Base-by-base conservation (phyloP, 2,888 invertebrate species). In the Sarcophaga subvicina region DNA sequence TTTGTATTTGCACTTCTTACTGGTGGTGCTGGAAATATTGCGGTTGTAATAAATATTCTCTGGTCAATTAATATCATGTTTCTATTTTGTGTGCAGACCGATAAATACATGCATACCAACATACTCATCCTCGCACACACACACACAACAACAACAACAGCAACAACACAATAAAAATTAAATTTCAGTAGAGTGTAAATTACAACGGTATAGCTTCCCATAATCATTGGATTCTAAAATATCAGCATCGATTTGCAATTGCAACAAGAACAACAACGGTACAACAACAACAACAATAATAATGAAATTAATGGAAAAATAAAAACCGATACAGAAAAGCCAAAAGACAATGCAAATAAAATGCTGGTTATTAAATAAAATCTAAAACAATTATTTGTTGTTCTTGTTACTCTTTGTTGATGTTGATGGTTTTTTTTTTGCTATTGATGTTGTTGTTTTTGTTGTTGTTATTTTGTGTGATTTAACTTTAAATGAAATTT, bases 11-110 rank as follows among this genome's bases (percentile, higher is more conserved):
- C 69, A 76, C 62, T 83, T 86, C 80, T 83, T 83, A 49, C 69
- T 79, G 82, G 2, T 37, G 82, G 2, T 37, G 37, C 37, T 78
- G 87, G 70, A 85, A 84, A 78, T 85, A 88, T 88, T 91, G 91
- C 91, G 91, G 91, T 89, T 86, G 89, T 89, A 90, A 91, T 91
- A 91, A 91, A 91, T 91, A 91, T 89, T 85, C 75, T 87, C 87
- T 89, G 90, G 89, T 89, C 89, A 90, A 90, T 90, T 90, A 89
- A 89, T 89, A 89, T 89, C 85, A 88, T 88, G 88, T 89, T 88
- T 76, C 88, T 85, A 83, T 88, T 37, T 80, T 88, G 88, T 88
- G 88, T 84, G 88, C 88, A 88, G 71, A 80, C 79, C 80, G 87
- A 71, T 79, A 75, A 60, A 59, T 27, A 70, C 75, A 79, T 82